These are phyloP conservation scores for Campodea augens DNA, from an alignment of 1,140 invertebrate species.

Conservation along the genomic window DNA sequence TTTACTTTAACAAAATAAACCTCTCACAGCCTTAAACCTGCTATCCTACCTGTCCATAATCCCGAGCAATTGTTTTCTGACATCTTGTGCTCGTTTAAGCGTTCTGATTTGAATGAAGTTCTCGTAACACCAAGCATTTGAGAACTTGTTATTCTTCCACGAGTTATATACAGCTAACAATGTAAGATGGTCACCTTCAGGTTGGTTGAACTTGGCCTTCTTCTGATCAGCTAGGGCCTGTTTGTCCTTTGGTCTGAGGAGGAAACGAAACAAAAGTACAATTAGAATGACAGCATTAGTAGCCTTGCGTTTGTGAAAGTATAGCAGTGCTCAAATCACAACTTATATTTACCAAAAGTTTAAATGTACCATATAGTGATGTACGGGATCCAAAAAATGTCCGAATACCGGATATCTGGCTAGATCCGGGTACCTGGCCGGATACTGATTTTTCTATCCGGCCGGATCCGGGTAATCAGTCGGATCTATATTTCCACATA, in stretches of 20 bases:
- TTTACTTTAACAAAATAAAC: too few relatives aligned
- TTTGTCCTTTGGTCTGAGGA: constrained; percentile 68
- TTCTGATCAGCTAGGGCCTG: constrained; percentile 96
- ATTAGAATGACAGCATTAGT: neutral
- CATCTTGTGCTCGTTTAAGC: constrained; percentile 92
- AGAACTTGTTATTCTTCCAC: constrained; percentile 99
- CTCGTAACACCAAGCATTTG: constrained; percentile 98
- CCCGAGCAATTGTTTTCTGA: constrained; percentile 89
- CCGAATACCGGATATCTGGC: too few relatives aligned
- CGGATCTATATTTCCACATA: too few relatives aligned
- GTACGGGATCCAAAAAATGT: too few relatives aligned
- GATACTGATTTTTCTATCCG: too few relatives aligned
- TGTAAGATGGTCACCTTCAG: constrained; percentile 95
- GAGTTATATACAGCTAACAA: constrained; percentile 97
- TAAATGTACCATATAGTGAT: too few relatives aligned
- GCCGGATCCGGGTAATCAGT: too few relatives aligned
- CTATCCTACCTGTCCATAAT: constrained; percentile 76
- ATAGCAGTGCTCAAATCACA: too few relatives aligned
- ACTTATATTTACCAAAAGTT: too few relatives aligned
- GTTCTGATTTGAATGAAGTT: constrained; percentile 98
- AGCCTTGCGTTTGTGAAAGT: too few relatives aligned
- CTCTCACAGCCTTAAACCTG: too few relatives aligned
- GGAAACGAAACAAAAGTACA: constrained; percentile 15
- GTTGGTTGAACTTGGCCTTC: constrained; percentile 97
- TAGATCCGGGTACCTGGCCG: too few relatives aligned